phyloP scores from a whole-genome alignment of 2,888 invertebrate species.

The Nemotelus pantherinus region DNA sequence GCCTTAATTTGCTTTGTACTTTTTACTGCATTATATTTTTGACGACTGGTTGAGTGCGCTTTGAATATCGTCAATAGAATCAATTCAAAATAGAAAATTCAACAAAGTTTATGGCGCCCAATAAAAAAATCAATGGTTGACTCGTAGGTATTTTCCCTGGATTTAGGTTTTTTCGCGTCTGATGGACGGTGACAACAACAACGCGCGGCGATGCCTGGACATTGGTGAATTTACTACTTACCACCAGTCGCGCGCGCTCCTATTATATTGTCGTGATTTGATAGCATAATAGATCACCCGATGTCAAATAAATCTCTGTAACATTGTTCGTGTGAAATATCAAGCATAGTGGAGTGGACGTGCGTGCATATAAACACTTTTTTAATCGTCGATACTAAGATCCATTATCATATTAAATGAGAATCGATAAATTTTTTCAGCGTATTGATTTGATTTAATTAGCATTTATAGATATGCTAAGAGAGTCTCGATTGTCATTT shows the following conservation, averaged over 20 bases:
- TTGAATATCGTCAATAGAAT: neutral
- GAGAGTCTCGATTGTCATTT: constrained; percentile 4
- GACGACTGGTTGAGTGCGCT: neutral
- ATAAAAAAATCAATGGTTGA: neutral
- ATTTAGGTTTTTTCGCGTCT: neutral
- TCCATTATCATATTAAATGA: constrained; percentile 22
- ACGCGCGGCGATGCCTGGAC: too few relatives aligned
- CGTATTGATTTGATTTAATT: constrained; percentile 10
- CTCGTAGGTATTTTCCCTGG: neutral
- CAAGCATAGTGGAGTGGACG: neutral
- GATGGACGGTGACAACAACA: too few relatives aligned
- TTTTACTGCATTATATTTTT: neutral
- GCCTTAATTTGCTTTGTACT: neutral
- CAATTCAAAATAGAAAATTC: neutral
- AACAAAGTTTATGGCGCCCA: constrained; percentile 5
- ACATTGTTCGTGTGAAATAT: neutral
- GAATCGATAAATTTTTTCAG: constrained; percentile 13
- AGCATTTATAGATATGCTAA: constrained; percentile 22
- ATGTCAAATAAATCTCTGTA: constrained; percentile 20
- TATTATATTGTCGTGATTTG: neutral
- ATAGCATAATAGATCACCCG: constrained; percentile 10
- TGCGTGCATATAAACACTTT: constrained; percentile 22
- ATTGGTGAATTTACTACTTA: neutral
- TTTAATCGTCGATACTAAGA: neutral
- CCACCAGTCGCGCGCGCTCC: neutral